Percentiles rank a stretch among this genome's conserved stretches.
Conservation (phyloP, 2,888 invertebrate genomes). For the Orthonychiurus folsomi region DNA sequence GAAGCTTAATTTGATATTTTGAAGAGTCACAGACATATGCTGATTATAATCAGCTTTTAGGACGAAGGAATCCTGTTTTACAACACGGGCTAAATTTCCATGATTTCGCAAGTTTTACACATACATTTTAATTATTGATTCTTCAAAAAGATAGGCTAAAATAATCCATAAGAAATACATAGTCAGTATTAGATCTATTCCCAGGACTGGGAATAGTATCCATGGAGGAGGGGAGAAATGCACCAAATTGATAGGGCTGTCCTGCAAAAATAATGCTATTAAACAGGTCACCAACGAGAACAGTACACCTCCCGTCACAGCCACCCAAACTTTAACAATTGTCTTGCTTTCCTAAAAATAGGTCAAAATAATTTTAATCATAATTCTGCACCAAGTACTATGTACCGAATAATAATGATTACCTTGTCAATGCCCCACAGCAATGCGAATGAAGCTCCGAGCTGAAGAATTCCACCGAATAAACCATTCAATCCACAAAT, state of each 20-base stretch:
- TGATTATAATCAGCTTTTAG: too few relatives aligned
- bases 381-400: too few relatives aligned
- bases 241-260: slow-evolving; percentile 5
- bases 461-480: slow-evolving; percentile 12
- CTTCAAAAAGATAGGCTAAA: slow-evolving; percentile 4
- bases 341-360: slow-evolving; percentile 2
- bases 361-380: not conserved
- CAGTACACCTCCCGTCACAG: slow-evolving; percentile 8
- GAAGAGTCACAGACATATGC: too few relatives aligned
- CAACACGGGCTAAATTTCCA: too few relatives aligned
- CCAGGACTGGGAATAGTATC: slow-evolving; percentile 10
- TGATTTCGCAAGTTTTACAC: too few relatives aligned
- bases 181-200: slow-evolving; percentile 7
- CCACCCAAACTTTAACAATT: slow-evolving; percentile 9
- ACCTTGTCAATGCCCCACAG: too few relatives aligned
- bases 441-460: slow-evolving; percentile 2
- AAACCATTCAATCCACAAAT: slow-evolving; percentile 12
- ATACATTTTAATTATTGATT: not conserved
- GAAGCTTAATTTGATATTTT: too few relatives aligned
- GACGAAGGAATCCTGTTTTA: too few relatives aligned
- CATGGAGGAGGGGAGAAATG: not conserved
- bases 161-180: slow-evolving; percentile 12
- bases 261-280: slow-evolving; percentile 7
- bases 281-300: slow-evolving; percentile 9
- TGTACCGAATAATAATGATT: too few relatives aligned